These are phyloP conservation scores for Adelognathus sp. DNA, from an alignment of 2,888 invertebrate genomes.

Conservation along the genomic window DNA sequence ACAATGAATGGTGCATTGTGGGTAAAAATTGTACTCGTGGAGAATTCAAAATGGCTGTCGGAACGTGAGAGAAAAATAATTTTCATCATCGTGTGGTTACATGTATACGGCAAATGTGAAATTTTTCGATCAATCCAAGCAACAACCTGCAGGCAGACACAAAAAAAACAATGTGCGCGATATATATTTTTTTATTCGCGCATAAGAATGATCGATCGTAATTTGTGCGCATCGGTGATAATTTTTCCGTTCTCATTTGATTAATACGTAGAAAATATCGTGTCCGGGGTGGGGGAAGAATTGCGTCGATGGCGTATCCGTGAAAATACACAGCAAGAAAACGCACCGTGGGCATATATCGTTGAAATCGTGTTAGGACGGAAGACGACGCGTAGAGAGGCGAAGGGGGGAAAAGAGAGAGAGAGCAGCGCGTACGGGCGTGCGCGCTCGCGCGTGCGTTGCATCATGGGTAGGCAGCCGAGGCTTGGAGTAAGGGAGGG, in stretches of 20 bases:
- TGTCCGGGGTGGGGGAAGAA: no score
- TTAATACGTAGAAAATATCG: no score
- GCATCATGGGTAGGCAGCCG: conserved; percentile 74
- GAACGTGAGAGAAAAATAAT: conserved; percentile 1
- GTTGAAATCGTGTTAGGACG: conserved; percentile 53
- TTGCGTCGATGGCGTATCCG: no score
- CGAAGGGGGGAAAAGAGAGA: not conserved
- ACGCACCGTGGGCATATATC: conserved; percentile 38
- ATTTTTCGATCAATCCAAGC: conserved; percentile 47
- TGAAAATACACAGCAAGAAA: conserved; percentile 29
- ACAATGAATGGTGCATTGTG: conserved; percentile 66
- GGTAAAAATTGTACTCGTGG: conserved; percentile 69
- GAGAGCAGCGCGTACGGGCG: conserved; percentile 21
- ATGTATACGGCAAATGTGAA: conserved; percentile 55
- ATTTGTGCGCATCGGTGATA: no score
- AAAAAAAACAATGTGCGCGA: not conserved
- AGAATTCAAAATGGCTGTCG: conserved; percentile 73
- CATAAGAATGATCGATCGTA: no score
- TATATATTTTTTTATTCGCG: not conserved
- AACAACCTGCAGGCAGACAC: not conserved
- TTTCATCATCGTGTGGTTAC: conserved; percentile 17
- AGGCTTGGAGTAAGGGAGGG: no score
- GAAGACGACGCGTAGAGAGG: no score
- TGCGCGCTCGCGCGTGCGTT: conserved; percentile 70
- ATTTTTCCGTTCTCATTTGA: no score